Conservation (phyloP, 2,797 vertebrate genomes). For the Sebastes iracundus region DNA sequence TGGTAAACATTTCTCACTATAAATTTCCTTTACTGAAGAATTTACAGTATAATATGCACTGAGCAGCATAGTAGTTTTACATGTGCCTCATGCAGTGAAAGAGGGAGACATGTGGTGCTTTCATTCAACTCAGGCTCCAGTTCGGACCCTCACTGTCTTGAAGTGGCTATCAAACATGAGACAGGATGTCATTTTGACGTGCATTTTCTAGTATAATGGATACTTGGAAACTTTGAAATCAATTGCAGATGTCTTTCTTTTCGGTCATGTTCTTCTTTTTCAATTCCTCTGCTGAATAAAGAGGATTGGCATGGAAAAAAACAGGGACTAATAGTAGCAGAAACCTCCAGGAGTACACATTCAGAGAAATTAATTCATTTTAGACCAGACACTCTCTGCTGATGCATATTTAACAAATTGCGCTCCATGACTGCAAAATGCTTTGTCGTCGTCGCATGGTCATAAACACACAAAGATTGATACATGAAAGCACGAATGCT, state of each 20-base stretch:
- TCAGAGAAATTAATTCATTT: conserved; percentile 32
- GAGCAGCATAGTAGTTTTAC: not conserved
- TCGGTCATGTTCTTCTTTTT: conserved; percentile 7
- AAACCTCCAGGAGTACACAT: conserved; percentile 22
- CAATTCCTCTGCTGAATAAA: conserved; percentile 41
- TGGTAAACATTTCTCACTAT: conserved; percentile 48
- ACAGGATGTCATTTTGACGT: conserved; percentile 40
- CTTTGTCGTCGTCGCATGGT: not conserved
- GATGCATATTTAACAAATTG: conserved; percentile 36
- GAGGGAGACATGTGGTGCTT: not conserved
- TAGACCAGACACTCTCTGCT: conserved; percentile 13
- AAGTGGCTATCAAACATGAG: conserved; percentile 17
- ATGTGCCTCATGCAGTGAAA: not conserved
- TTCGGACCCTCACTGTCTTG: conserved; percentile 7
- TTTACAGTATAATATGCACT: not conserved
- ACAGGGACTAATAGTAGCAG: conserved; percentile 22
- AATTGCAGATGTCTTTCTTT: conserved; percentile 29
- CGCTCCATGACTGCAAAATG: conserved; percentile 15
- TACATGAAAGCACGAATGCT: conserved; percentile 27
- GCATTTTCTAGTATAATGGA: conserved; percentile 22
- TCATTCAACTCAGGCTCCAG: conserved; percentile 5
- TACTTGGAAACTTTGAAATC: conserved; percentile 32
- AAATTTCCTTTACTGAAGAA: conserved; percentile 37
- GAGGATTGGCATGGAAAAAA: conserved; percentile 16
- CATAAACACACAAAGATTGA: conserved; percentile 2